A percentile compares a stretch with the other conserved stretches of the same genome.
These are phyloP conservation scores for Hippoglossus stenolepis DNA, from an alignment of 2,113 vertebrate genomes.

Conservation along the genomic window DNA sequence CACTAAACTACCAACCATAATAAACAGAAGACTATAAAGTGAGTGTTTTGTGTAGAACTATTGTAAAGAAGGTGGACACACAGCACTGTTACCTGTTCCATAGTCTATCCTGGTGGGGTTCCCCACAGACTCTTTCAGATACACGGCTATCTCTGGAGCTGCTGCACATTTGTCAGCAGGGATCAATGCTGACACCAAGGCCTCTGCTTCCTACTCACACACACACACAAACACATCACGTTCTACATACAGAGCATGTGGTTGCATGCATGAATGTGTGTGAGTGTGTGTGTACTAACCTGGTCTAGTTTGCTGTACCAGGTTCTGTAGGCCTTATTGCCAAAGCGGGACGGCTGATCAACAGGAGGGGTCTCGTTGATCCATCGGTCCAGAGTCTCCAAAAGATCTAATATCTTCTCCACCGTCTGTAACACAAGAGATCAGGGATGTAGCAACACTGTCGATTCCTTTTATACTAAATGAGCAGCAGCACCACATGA, in stretches of 20 bases:
- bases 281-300: constrained; percentile 75
- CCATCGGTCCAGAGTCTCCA: constrained; percentile 94
- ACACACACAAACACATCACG: background rate
- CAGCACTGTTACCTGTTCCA: constrained; percentile 89
- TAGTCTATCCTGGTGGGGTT: constrained; percentile 98
- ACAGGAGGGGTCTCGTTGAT: constrained; percentile 94
- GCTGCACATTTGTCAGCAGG: constrained; percentile 84
- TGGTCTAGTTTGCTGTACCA: constrained; percentile 94
- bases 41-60: too few species aligned
- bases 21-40: too few species aligned
- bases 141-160: constrained; percentile 91
- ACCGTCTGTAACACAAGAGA: constrained; percentile 73
- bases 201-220: constrained; percentile 89
- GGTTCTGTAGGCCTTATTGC: constrained; percentile 96
- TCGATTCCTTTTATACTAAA: background rate
- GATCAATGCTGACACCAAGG: constrained; percentile 88
- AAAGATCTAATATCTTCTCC: constrained; percentile 88
- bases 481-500: background rate
- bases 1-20: too few species aligned
- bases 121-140: constrained; percentile 94
- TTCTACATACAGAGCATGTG: background rate
- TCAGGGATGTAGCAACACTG: background rate
- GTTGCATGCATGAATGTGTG: background rate
- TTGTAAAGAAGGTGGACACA: too few species aligned
- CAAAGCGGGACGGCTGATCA: constrained; percentile 97